A percentile compares a stretch with the other conserved stretches of the same genome.
Conservation (phyloP, 2,888 invertebrate species). For the Dexiosoma caninum region DNA sequence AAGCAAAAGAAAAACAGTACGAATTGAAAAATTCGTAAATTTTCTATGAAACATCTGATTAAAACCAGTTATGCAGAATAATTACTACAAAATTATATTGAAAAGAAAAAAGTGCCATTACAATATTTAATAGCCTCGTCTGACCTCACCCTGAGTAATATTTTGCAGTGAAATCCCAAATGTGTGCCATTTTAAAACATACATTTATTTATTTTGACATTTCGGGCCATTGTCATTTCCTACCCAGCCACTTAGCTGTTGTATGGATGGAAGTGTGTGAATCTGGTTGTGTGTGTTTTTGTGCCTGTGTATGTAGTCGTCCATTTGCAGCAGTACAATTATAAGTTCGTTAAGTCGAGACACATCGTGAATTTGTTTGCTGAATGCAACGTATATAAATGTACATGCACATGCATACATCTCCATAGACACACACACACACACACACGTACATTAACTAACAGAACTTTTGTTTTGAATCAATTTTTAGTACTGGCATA, state of each 20-base stretch:
- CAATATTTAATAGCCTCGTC: no score
- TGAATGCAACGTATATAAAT: constrained; percentile 6
- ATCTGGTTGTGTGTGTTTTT: background rate
- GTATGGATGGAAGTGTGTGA: background rate
- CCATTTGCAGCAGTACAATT: constrained; percentile 42
- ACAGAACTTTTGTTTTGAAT: background rate
- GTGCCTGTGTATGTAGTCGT: constrained; percentile 4
- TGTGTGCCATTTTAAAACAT: constrained; percentile 32
- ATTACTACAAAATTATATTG: no score
- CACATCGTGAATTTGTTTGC: constrained; percentile 34
- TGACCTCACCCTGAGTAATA: background rate
- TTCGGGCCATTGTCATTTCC: constrained; percentile 50
- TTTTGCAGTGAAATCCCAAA: constrained; percentile 21
- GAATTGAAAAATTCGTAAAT: no score
- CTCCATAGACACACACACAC: background rate
- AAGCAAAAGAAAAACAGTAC: no score
- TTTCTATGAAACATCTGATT: no score
- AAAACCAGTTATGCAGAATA: no score
- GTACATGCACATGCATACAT: no score
- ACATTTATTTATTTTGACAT: constrained; percentile 53
- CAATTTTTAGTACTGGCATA: constrained; percentile 17
- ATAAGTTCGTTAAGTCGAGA: constrained; percentile 52
- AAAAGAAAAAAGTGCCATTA: no score
- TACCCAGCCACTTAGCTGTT: background rate
- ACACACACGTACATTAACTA: background rate